Base-by-base conservation (phyloP, 2,888 invertebrate genomes). In the Chaetoderma sp. region DNA sequence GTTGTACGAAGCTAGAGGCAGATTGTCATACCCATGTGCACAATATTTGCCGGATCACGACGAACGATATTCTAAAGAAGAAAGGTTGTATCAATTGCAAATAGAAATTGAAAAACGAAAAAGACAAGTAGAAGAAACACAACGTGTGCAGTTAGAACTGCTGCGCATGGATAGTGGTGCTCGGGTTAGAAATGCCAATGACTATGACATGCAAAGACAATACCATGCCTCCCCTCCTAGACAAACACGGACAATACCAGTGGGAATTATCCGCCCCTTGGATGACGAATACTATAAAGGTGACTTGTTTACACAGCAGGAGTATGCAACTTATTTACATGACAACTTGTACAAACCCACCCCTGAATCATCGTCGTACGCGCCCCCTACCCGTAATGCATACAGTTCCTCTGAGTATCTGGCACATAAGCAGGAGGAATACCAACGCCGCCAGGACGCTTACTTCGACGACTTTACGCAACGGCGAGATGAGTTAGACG, bases 31-130 rank as follows among this genome's bases (percentile, higher is more conserved):
- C 4, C 63, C 67, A 1, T 62, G 63, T 44, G 55, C 69, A 23
- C 67, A 73, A 49, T 77, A 74, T 60, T 62, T 65, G 60, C 71
- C 76, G 0, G 83, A 81, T 49, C 88, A 89, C 55, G 89, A 90
- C 63, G 90, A 90, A 68, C 83, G 87, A 52, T 76, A 88, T 68
- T 87, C 86, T 23, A 82, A 90, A 45, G 90, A 91, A 73, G 88
- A 89, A 75, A 89, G 90, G 77, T 89, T 90, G 78, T 87, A 88
- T 42, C 87, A 89, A 71, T 88, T 91, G 64, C 89, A 90, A 73
- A 89, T 89, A 47, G 91, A 91, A 79, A 90, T 91, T 66, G 90
- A 90, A 13, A 85, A 89, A 58, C 84, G 91, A n/a, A 87, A 90
- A 49, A 88, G 88, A 73, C 89, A 90, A 75, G 88, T 91, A 65